phyloP scores from a whole-genome alignment of 2,797 vertebrate species.

The Moxostoma hubbsi region DNA sequence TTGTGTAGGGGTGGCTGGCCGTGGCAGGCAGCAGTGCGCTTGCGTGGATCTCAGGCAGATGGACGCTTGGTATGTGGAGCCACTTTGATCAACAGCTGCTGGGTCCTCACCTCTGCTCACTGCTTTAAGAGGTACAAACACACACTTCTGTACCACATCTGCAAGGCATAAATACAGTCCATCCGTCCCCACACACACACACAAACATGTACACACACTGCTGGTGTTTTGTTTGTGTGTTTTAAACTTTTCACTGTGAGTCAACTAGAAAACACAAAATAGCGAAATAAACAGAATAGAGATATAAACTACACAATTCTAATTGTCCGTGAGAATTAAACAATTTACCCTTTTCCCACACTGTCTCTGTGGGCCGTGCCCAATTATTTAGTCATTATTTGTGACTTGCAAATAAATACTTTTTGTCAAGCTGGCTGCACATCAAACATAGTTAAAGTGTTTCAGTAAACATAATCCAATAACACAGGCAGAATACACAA shows the following conservation, averaged over 20 bases:
- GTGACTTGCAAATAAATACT: slow-evolving; percentile 20
- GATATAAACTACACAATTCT: slow-evolving; percentile 20
- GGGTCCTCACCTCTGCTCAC: slow-evolving; percentile 96
- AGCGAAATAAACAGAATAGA: not conserved
- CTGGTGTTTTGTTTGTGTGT: not conserved
- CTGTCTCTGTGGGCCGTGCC: not conserved
- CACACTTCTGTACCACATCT: slow-evolving; percentile 24
- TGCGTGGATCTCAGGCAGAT: slow-evolving; percentile 87
- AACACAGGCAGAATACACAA: not conserved
- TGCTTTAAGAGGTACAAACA: slow-evolving; percentile 93
- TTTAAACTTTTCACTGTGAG: slow-evolving; percentile 17
- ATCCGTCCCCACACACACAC: not conserved
- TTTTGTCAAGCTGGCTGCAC: not conserved
- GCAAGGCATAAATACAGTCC: slow-evolving; percentile 16
- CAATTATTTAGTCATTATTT: slow-evolving; percentile 8
- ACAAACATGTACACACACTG: not conserved
- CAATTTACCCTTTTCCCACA: not conserved
- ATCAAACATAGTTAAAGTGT: slow-evolving; percentile 16
- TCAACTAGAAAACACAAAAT: slow-evolving; percentile 27
- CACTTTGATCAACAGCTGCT: slow-evolving; percentile 94
- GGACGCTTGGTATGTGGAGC: slow-evolving; percentile 94
- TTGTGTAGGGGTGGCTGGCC: slow-evolving; percentile 90
- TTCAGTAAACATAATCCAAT: not conserved
- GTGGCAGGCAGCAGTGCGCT: slow-evolving; percentile 92
- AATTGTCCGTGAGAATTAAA: slow-evolving; percentile 1